phyloP scores from a whole-genome alignment of 2,113 vertebrate genomes.

The Madoqua kirkii region DNA sequence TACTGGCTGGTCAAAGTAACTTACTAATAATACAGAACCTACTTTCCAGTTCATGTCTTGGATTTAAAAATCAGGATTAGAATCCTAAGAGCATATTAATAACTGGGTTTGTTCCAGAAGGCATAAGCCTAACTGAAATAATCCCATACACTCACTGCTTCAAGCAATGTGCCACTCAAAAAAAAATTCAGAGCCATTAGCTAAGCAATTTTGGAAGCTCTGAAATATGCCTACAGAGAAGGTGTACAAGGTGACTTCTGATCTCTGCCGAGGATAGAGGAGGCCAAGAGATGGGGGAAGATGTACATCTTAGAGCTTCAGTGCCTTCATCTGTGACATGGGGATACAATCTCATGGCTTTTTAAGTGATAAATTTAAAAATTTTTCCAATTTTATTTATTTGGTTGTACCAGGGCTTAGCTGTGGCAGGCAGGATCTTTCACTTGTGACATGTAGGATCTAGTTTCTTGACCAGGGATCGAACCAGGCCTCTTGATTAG shows the following conservation, averaged over 20 bases:
- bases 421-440: not conserved
- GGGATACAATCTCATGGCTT: not conserved
- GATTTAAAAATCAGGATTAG: not conserved
- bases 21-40: not conserved
- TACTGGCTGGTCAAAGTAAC: not conserved
- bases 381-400: not conserved
- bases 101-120: slow-evolving; percentile 30
- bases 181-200: not conserved
- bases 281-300: not conserved
- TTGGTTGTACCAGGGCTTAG: not conserved
- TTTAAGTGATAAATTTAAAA: not conserved
- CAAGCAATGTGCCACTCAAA: slow-evolving; percentile 9
- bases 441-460: not conserved
- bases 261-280: not conserved
- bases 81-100: not conserved
- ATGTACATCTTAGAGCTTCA: not conserved
- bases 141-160: slow-evolving; percentile 9
- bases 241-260: not conserved
- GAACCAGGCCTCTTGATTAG: not conserved
- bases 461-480: not conserved
- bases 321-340: not conserved
- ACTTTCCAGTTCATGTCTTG: not conserved
- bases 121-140: not conserved
- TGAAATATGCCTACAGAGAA: not conserved
- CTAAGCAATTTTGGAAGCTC: slow-evolving; percentile 9